Conservation (phyloP, 2,113 vertebrate species). For the Rhea pennata region DNA sequence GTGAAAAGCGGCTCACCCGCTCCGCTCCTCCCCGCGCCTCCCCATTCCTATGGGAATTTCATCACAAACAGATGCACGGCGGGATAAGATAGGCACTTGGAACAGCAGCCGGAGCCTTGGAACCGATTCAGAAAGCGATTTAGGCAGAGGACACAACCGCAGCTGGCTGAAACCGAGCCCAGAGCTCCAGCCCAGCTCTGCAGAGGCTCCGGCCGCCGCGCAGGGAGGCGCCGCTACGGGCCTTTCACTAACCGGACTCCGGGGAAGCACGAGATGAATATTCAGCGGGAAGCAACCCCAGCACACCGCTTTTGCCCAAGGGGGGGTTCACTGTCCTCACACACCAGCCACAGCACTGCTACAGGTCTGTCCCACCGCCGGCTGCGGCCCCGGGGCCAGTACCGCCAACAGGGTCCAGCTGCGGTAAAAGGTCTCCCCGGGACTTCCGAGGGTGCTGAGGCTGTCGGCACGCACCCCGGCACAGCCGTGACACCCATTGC, state of each 20-base stretch:
- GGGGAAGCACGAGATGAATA: not conserved
- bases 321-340: not conserved
- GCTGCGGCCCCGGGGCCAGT: not conserved
- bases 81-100: not conserved
- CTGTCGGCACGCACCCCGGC: not conserved
- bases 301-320: not conserved
- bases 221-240: rapidly evolving
- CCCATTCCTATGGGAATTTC: not conserved
- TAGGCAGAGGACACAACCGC: not conserved
- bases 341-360: not conserved
- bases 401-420: not conserved
- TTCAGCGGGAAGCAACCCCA: not conserved
- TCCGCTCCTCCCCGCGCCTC: not conserved
- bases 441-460: not conserved
- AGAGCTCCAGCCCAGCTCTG: not conserved
- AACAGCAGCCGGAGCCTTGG: constrained; percentile 14
- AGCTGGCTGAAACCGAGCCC: not conserved
- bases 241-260: not conserved
- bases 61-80: constrained; percentile 32
- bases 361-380: not conserved
- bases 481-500: rapidly evolving
- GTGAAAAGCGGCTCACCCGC: not conserved
- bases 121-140: not conserved
- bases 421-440: not conserved
- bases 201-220: not conserved